Evolutionary conservation across 2,113 vertebrate species (phyloP), one percentile per base, ranked within the genome.

Genomic region (Thalassoma bifasciatum): DNA sequence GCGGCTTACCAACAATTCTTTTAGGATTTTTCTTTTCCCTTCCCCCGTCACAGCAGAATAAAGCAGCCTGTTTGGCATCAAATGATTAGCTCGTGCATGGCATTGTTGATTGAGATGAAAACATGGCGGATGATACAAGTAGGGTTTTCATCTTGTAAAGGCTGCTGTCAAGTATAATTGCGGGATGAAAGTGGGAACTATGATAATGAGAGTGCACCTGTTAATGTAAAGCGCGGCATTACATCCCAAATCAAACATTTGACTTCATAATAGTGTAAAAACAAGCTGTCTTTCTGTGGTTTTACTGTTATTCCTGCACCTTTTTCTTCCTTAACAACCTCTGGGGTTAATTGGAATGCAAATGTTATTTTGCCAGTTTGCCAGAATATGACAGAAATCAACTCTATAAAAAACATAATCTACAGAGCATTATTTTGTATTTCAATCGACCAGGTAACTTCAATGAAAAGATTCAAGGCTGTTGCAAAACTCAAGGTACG

Each of bases 1-100:
- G 79, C 72, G 26, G 77, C 79, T 83, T 64, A 84, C 46, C 54
- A 79, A 79, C 64, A 81, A 78, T 84, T 83, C 38, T 86, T 80
- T 82, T 69, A 63, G 66, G 37, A 52, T 30, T 66, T 30, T 51
- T 23, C 46, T 38, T 24, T 26, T 42, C 4, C n/a, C 21, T 60
- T 66, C 57, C 23, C 34, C 60, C 51, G 44, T 34, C 67, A 54
- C 37, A 53, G 75, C 24, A 54, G 50, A 36, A 77, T 59, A 79
- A 60, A 62, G 30, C 34, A 38, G 21, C 40, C 77, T 52, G 51
- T 36, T 86, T 82, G 75, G 69, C 70, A 75, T 89, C 66, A 83
- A 63, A 79, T 64, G 73, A 56, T 74, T 72, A 59, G 67, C 56
- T 65, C 36, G 8, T 63, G 56, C 59, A 16, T 37, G 57, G 65